phyloP scores from a whole-genome alignment of 2,888 invertebrate genomes.

The Callosobruchus maculatus region DNA sequence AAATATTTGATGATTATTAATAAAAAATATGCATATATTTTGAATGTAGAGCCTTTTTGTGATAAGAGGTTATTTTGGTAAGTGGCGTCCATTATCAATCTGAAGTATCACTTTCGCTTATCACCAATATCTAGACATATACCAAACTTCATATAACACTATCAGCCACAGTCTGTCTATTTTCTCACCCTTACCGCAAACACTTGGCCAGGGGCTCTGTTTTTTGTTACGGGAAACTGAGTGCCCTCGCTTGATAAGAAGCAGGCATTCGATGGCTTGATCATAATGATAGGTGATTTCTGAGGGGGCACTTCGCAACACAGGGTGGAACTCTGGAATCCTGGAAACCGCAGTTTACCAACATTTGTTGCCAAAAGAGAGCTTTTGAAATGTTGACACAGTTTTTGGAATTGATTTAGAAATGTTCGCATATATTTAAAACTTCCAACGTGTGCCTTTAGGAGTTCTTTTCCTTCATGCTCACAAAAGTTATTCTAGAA shows the following conservation, averaged over 20 bases:
- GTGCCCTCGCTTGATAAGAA: constrained; percentile 30
- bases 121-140: background rate
- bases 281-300: constrained; percentile 27
- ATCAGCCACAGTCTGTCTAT: background rate
- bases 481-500: too few species aligned
- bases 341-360: background rate
- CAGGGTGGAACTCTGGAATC: background rate
- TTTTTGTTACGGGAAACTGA: constrained; percentile 26
- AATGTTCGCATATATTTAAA: too few species aligned
- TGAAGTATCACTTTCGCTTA: background rate
- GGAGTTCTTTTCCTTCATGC: too few species aligned
- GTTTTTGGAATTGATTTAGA: too few species aligned
- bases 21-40: too few species aligned
- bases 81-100: background rate
- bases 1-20: too few species aligned
- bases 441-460: too few species aligned
- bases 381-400: too few species aligned
- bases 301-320: background rate
- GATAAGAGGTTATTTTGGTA: too few species aligned
- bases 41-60: too few species aligned
- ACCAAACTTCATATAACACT: background rate
- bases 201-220: constrained; percentile 22
- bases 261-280: constrained; percentile 38
- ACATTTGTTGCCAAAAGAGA: too few species aligned
- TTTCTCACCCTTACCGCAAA: background rate